Evolutionary conservation across 2,113 vertebrate species (phyloP), one percentile per base, ranked within the genome.

Genomic region (Ceratotherium simum): DNA sequence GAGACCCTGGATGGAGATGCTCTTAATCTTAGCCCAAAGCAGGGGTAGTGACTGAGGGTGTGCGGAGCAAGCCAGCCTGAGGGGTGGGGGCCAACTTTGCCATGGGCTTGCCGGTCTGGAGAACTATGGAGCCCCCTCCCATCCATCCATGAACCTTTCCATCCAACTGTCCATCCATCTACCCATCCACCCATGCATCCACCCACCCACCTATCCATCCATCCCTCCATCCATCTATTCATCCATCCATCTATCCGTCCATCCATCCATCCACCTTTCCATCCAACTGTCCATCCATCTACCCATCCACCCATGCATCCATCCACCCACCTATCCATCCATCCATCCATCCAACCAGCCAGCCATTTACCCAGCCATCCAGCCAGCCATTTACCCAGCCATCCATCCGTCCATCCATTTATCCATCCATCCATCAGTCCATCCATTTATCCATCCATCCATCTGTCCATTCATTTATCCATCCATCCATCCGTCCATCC

Each of bases 381-480:
- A 4, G 14, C 5, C 6, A 23, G 13, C 39, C 27, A 64, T 20
- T 7, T 7, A 17, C 1, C 54, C 6, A 60, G 1, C 21, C 2
- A 36, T 2, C 21, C 36, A 82, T 0, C 7, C 31, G 46, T 1
- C 17, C 18, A 46, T 23, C 4, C 42, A 25, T 11, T 13, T 17
- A n/a, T 14, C 72, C 27, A 29, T 65, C 27, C 27, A 29, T 64
- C n/a, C n/a, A n/a, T n/a, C n/a, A n/a, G n/a, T n/a, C 81, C 46
- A 51, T 8, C 56, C 46, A 64, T 20, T 7, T 7, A 17, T 0
- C 54, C 6, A 60, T 2, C 21, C 2, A 36, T 2, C 21, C 36
- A 82, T 0, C 7, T 20, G 46, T 1, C 17, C 18, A 46, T 23
- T 2, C 42, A 25, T n/a, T n/a, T n/a, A n/a, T 11, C 54, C 18